Evolutionary conservation across 2,888 invertebrate species (phyloP), one percentile per base, ranked within the genome.

Genomic region (Clitarchus hookeri): DNA sequence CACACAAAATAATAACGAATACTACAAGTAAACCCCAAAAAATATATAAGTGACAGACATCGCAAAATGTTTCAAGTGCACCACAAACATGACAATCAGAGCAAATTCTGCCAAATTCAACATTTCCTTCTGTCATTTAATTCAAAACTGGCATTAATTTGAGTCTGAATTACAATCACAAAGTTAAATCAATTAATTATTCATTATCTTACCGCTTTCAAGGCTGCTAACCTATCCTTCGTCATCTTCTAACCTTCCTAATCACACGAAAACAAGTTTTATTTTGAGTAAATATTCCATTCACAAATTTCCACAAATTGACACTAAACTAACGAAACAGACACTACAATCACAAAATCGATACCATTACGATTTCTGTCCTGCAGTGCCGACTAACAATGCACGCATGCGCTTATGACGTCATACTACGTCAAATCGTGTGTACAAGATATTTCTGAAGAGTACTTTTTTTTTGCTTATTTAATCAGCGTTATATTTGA

Each of bases 211-310:
- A 97, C 97, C 95, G 97, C 97, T 94, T 97, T 97, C 91, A 98
- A 95, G 93, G 97, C 98, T 94, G 97, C 97, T 95, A 98, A 96
- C 96, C 97, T 97, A 95, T 98, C 98, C 95, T 98, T 98, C 94
- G 97, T 97, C 97, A 97, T 98, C 93, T 91, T 94, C 92, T 92
- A 92, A 91, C 92, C 92, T 92, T 92, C 90, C 89, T 90, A 92
- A 93, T 94, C 94, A 94, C 94, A 94, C 93, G 93, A 93, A 92
- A 92, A 93, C 93, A 93, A 93, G 93, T 93, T 93, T 93, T 92
- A 92, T 93, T 93, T 94, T 93, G 93, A 93, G 93, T 94, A 94
- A 94, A 93, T 94, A 94, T 95, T 95, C 95, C 95, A 95, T 95
- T 95, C 95, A 95, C 95, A 92, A 93, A 93, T 94, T 93, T 93